Base-by-base conservation (phyloP, 2,888 invertebrate genomes). In the Calameuta idolon region DNA sequence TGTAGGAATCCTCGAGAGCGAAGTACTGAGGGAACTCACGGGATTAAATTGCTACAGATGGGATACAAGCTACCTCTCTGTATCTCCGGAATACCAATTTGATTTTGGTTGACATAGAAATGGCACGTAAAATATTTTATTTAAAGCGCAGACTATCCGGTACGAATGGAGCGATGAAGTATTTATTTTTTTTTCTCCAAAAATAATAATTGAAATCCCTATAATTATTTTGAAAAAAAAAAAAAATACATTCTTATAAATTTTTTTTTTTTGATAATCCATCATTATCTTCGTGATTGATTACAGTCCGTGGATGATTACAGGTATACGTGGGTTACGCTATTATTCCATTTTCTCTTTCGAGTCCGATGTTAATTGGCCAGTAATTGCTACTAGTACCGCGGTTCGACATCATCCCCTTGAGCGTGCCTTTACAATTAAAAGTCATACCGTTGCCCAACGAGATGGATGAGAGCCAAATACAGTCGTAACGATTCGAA, bases 11-110 rank as follows among this genome's bases (percentile, higher is more conserved):
- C 34, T 74, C 34, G 31, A 34, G 69, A 75, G 73, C 15, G 68
- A 40, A 68, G 75, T 31, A 73, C 69, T 34, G 37, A 71, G 71
- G 78, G 79, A 83, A 84, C 84, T 83, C 83, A 79, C 83, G 83
- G 85, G 87, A 88, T 88, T 88, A 88, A 87, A 89, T 87, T 86
- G 87, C 87, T 82, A 84, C 87, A 87, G 87, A 89, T 89, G 86
- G 88, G 85, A 87, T 87, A 87, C 86, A 87, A 85, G 83, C 78
- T 79, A 75, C 83, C 79, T 83, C 79, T 83, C 81, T 81, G 82
- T 84, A 87, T 83, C 84, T 85, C 82, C 83, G 84, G 87, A 89
- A 90, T 88, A 87, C 87, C 87, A 89, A 90, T 88, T 87, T 89
- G 85, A 87, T 89, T 87, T 86, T 79, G 81, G 76, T 80, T 85